Evolutionary conservation across 2,113 vertebrate genomes (phyloP).

Genomic region (Aramus guarauna): DNA sequence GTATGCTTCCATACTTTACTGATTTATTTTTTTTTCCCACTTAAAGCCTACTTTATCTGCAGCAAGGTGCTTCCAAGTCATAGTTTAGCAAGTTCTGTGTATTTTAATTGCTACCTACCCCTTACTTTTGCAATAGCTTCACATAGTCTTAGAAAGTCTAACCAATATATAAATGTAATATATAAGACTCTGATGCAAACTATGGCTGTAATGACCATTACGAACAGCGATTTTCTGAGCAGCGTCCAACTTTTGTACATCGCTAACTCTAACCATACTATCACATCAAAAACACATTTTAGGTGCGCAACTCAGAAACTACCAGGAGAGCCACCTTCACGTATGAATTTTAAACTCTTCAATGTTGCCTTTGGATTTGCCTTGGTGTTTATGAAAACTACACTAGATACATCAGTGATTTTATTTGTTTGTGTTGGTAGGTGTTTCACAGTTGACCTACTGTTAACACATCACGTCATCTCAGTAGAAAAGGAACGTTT

Average conservation of each 20-base stretch:
- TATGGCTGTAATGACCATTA: not conserved
- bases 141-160: not conserved
- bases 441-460: rapidly evolving
- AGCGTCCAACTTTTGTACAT: rapidly evolving
- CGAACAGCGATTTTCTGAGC: not conserved
- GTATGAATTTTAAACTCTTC: not conserved
- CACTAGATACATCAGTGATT: rapidly evolving
- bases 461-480: not conserved
- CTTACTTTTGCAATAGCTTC: not conserved
- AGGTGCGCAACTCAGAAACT: not conserved
- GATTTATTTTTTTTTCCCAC: not conserved
- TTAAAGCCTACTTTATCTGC: not conserved
- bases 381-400: not conserved
- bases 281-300: not conserved
- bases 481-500: not conserved
- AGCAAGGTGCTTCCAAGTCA: not conserved
- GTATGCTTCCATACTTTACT: not conserved
- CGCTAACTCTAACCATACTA: too few species aligned
- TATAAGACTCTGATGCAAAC: not conserved
- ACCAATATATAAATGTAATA: not conserved
- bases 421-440: not conserved
- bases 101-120: not conserved
- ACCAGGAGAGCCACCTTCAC: not conserved
- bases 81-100: not conserved
- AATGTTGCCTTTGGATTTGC: not conserved